Evolutionary conservation across 1,140 invertebrate species (phyloP).

Genomic region (Pachypsylla venusta): DNA sequence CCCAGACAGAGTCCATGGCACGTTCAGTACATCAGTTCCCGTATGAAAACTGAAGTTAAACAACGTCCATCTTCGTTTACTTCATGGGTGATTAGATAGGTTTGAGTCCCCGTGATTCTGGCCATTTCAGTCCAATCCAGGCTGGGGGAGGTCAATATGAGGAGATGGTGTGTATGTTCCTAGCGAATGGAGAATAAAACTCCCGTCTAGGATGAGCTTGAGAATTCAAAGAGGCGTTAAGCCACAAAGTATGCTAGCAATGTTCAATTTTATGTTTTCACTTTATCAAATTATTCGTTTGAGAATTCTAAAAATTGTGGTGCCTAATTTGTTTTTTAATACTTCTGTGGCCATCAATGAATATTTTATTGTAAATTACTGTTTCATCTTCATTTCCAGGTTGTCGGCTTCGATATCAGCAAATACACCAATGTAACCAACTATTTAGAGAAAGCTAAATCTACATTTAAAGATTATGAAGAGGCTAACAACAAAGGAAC

Average conservation of each 20-base stretch:
- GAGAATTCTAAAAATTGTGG: neutral
- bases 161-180: no score
- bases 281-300: neutral
- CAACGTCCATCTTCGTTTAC: no score
- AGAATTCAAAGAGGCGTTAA: neutral
- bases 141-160: no score
- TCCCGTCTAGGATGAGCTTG: no score
- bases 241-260: neutral
- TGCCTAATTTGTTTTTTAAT: neutral
- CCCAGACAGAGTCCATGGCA: no score
- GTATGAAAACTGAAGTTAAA: no score
- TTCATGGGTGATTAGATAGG: no score
- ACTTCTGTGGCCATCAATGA: neutral
- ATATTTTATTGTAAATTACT: neutral
- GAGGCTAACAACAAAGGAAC: conserved; percentile 31
- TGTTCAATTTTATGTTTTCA: neutral
- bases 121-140: no score
- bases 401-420: conserved; percentile 27
- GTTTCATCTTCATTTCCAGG: conserved; percentile 20
- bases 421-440: conserved; percentile 28
- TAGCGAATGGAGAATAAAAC: no score
- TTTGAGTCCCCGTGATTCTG: no score
- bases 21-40: no score
- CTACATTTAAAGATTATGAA: conserved; percentile 15
- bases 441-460: conserved; percentile 30